phyloP scores from a whole-genome alignment of 2,797 vertebrate genomes.

The Uromys caudimaculatus region DNA sequence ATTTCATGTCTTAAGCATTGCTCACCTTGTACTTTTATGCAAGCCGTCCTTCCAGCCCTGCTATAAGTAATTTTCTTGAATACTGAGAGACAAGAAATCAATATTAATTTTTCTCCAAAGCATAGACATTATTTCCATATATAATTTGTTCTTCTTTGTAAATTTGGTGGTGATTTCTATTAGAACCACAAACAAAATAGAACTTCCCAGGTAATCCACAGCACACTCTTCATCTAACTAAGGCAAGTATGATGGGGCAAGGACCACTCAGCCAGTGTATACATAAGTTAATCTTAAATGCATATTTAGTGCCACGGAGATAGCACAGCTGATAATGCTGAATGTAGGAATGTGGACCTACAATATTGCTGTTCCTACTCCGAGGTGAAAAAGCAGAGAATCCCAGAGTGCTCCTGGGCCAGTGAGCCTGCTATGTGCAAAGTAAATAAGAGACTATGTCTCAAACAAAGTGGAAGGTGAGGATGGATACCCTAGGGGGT shows the following conservation, averaged over 20 bases:
- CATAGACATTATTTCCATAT: neutral
- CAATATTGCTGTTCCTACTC: no score
- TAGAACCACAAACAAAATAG: neutral
- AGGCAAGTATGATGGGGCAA: neutral
- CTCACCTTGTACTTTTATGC: neutral
- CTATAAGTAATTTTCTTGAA: neutral
- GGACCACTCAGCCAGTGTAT: neutral
- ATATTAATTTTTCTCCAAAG: neutral
- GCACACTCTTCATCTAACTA: neutral
- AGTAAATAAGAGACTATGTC: neutral
- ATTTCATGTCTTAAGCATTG: neutral
- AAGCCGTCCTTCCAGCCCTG: neutral
- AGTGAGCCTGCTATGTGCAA: neutral
- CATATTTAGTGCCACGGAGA: neutral
- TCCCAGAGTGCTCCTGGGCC: no score
- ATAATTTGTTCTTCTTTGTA: neutral
- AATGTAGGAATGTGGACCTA: neutral
- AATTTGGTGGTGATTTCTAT: neutral
- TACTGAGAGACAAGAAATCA: neutral
- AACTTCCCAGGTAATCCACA: neutral
- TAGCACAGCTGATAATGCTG: neutral
- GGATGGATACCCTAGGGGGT: no score
- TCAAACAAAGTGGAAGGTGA: neutral
- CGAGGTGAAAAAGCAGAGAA: neutral
- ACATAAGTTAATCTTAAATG: neutral